Conservation (phyloP, 2,888 invertebrate species). For the Eupithecia vulgata region DNA sequence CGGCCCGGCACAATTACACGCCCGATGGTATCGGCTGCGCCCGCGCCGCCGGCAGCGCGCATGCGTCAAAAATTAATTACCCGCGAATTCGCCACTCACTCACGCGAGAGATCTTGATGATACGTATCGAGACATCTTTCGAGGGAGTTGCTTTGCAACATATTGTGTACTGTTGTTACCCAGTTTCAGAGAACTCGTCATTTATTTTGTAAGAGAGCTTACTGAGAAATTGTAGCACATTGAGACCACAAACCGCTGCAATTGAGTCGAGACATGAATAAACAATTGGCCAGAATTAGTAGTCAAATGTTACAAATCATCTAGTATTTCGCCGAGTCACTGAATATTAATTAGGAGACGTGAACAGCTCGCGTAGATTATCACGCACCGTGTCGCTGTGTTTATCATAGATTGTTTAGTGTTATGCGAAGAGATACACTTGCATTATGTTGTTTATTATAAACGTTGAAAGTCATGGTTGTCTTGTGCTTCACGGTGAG, state of each 20-base stretch:
- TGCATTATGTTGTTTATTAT: conserved; percentile 60
- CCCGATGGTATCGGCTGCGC: conserved; percentile 63
- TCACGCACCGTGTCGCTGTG: conserved; percentile 56
- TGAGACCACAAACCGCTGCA: conserved; percentile 18
- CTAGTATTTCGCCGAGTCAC: conserved; percentile 67
- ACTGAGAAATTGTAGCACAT: conserved; percentile 15
- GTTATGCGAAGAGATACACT: conserved; percentile 59
- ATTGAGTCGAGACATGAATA: conserved; percentile 20
- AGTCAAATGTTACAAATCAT: conserved; percentile 54
- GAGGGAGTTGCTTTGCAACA: conserved; percentile 25
- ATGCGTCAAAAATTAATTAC: conserved; percentile 74
- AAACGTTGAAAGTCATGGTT: conserved; percentile 68
- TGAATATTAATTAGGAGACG: conserved; percentile 77
- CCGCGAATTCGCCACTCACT: conserved; percentile 68
- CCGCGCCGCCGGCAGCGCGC: conserved; percentile 53
- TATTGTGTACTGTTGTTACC: conserved; percentile 15
- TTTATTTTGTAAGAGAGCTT: conserved; percentile 16
- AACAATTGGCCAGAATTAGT: conserved; percentile 69
- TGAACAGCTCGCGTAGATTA: conserved; percentile 55
- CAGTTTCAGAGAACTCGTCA: conserved; percentile 16
- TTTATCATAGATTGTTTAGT: conserved; percentile 70
- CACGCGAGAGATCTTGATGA: conserved; percentile 48
- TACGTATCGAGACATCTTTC: conserved; percentile 32
- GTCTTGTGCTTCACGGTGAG: conserved; percentile 69
- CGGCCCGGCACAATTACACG: conserved; percentile 64